Evolutionary conservation across 2,797 vertebrate species (phyloP), one percentile per base, ranked within the genome.

Genomic region (Streptopelia turtur): DNA sequence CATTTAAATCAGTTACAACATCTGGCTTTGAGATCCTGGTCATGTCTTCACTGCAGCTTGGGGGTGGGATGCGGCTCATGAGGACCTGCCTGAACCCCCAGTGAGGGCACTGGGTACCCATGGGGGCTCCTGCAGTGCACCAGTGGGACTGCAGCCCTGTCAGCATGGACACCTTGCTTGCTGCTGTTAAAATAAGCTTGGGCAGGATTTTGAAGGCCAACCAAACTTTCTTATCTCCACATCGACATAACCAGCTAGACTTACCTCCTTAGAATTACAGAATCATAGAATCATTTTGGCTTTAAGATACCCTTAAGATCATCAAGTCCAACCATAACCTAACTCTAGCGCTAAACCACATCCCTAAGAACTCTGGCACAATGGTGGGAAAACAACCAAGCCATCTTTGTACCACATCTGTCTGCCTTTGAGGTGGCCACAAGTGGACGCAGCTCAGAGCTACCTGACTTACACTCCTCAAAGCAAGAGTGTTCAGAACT

Each of bases 61-160:
- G 63, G 78, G 41, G 21, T 70, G 59, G 1, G 3, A 53, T 30
- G 39, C 28, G 83, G 56, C 65, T 84, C 27, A 8, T 12, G 21
- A 49, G 30, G 43, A 28, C 23, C 5, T 17, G 16, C 10, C 25
- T 81, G 50, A 13, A 45, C 18, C 43, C 16, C 47, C 30, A 5
- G 0, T 22, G 0, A 35, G 11, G 6, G 30, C 41, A 12, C 0
- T 6, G 45, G 15, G 28, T 24, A n/a, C 39, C 7, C 33, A 3
- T 45, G 41, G 52, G 25, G 30, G 6, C 31, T 89, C 47, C 31
- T 35, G 16, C 15, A 1, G 15, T 56, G 22, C 24, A 3, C 31
- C 5, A 3, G 4, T 27, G n/a, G 43, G 65, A 35, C 57, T 43
- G 74, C 49, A 60, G 61, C 49, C 45, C 30, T n/a, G 20, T 14